These are phyloP conservation scores for Melanocharis versteri DNA, from an alignment of 2,113 vertebrate genomes.

Conservation along the genomic window DNA sequence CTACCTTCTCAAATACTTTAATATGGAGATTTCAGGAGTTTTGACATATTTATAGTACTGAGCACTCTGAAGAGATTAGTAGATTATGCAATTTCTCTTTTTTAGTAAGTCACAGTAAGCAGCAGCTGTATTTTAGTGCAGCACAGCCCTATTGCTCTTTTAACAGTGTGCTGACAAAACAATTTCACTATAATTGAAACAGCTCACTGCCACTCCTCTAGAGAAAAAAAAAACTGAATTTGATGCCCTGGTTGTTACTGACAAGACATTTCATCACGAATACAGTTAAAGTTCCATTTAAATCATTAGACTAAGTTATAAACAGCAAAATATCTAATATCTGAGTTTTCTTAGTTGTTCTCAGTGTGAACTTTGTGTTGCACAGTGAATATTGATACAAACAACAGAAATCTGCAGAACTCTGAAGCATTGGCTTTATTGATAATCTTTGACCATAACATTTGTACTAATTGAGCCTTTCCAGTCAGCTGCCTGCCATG, in stretches of 20 bases:
- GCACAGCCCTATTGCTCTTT: not conserved
- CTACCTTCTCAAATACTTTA: not conserved
- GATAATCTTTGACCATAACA: not conserved
- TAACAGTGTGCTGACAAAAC: conserved; percentile 27
- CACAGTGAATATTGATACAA: not conserved
- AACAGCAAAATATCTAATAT: not conserved
- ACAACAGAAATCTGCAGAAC: not conserved
- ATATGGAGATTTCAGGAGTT: not conserved
- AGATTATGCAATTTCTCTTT: not conserved
- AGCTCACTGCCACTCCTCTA: not conserved
- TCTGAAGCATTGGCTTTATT: not conserved
- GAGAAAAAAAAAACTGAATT: conserved; percentile 37
- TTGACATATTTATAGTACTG: not conserved
- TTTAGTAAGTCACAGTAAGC: not conserved
- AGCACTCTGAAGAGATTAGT: not conserved
- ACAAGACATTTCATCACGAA: not conserved
- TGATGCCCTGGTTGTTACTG: conserved; percentile 21
- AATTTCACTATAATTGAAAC: conserved; percentile 12
- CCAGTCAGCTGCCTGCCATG: not conserved
- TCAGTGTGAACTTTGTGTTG: not conserved
- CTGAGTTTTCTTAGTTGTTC: not conserved
- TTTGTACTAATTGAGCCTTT: not conserved
- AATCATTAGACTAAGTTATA: not conserved
- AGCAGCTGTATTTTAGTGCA: not conserved
- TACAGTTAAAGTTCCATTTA: not conserved